A percentile compares a stretch with the other conserved stretches of the same genome.
Conservation (phyloP, 2,797 vertebrate genomes). For the Xerus rutilus region DNA sequence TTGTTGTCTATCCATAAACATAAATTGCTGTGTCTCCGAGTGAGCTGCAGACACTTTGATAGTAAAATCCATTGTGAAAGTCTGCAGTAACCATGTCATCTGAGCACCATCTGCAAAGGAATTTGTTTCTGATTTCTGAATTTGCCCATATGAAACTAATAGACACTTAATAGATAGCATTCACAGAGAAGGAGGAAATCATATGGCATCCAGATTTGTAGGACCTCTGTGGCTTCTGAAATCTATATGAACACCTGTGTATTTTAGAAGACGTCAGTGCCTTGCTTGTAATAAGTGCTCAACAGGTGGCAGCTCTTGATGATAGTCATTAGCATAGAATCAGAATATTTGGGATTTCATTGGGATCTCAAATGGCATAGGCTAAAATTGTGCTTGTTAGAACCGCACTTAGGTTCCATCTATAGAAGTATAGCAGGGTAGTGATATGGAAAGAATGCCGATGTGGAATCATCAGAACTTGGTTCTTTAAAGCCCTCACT, state of each 20-base stretch:
- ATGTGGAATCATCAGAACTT: neutral
- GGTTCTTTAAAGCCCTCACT: neutral
- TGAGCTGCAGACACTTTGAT: neutral
- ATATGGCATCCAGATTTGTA: slow-evolving; percentile 8
- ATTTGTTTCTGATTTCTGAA: slow-evolving; percentile 56
- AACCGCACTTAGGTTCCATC: slow-evolving; percentile 39
- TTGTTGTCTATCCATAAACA: slow-evolving; percentile 26
- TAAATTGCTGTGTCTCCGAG: neutral
- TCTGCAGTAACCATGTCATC: neutral
- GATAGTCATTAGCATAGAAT: slow-evolving; percentile 49
- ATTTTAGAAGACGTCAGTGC: slow-evolving; percentile 50
- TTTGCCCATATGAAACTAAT: slow-evolving; percentile 34
- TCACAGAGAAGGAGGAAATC: slow-evolving; percentile 49
- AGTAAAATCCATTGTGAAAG: neutral
- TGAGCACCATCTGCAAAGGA: neutral
- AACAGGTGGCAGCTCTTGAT: slow-evolving; percentile 23
- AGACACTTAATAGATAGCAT: neutral
- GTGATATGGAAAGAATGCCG: neutral
- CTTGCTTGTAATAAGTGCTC: slow-evolving; percentile 40
- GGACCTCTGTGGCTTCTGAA: neutral
- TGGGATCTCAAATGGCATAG: slow-evolving; percentile 31
- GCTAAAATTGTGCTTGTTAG: slow-evolving; percentile 27
- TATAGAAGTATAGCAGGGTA: neutral
- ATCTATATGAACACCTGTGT: slow-evolving; percentile 39
- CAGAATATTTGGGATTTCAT: slow-evolving; percentile 53